Evolutionary conservation across 2,797 vertebrate genomes (phyloP), one percentile per base, ranked within the genome.

Genomic region (Typhlichthys subterraneus): DNA sequence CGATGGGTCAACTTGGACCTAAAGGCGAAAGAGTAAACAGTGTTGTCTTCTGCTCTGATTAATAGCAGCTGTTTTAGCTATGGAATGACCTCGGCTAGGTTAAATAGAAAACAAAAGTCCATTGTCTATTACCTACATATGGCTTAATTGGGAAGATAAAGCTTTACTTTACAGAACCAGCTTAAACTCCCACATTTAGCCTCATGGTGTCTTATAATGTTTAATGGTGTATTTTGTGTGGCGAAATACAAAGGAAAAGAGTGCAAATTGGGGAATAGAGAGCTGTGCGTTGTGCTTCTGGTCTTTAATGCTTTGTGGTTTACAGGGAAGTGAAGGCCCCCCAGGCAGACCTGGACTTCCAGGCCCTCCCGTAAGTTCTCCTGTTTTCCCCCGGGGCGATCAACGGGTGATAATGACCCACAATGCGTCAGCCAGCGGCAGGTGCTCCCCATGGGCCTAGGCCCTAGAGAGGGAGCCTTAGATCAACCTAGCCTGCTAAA

Each of bases 1-100:
- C 94, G 72, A 83, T 88, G 0, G 95, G 96, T 23, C 89, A 91
- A 48, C 0, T 63, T 1, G 97, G 96, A 82, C 10, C 75, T 62
- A 98, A 96, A 85, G 97, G 97, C 69, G 96, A 97, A 73, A 96
- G 93, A 91, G 97, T 99, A 94, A 75, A 8, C 38, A 42, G 38
- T 42, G 38, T 42, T 42, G 38, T 42, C 7, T 42, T 42, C 38
- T 42, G 7, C 7, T 42, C 38, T 42, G 38, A 9, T 42, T 8
- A 8, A 42, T 42, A 42, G 38, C 2, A 29, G 33, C 19, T 17
- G 8, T 57, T 13, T 66, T 23, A 54, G 31, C 29, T 46, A 2
- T 67, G 46, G 13, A 48, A 42, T 15, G 6, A 54, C 29, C 59
- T 57, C 10, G 58, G 45, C 55, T 58, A 45, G 55, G 19, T 55